These are phyloP conservation scores for Microtus pennsylvanicus DNA, from an alignment of 2,113 vertebrate genomes.

Conservation along the genomic window DNA sequence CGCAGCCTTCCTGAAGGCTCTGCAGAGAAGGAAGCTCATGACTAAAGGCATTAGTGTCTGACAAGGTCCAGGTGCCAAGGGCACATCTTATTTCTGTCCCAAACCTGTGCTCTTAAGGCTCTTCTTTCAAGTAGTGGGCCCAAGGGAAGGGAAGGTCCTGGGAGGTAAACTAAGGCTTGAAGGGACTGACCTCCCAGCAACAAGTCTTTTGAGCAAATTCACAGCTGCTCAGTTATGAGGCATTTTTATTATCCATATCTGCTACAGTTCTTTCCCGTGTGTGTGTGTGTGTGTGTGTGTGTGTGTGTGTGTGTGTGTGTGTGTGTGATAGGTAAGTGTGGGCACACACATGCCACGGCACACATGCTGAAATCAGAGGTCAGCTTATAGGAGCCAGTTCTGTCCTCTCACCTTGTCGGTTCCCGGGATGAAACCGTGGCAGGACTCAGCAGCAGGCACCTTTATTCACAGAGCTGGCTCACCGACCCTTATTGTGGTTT, in stretches of 20 bases:
- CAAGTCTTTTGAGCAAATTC: background rate
- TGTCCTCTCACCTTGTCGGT: rapidly evolving
- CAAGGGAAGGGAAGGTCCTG: rapidly evolving
- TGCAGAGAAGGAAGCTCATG: background rate
- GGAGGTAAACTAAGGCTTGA: background rate
- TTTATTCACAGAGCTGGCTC: background rate
- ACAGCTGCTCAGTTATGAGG: background rate
- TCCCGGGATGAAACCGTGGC: background rate
- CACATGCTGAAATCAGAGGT: background rate
- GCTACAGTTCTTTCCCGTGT: background rate
- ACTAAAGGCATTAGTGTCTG: background rate
- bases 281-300: too few species aligned
- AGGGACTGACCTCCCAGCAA: too few species aligned
- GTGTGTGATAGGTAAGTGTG: too few species aligned
- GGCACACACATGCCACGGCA: background rate
- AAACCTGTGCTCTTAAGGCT: background rate
- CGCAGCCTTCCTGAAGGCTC: rapidly evolving
- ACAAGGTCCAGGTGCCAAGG: background rate
- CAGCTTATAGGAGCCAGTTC: background rate
- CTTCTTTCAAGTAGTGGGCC: background rate
- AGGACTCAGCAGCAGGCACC: background rate
- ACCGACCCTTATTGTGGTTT: background rate
- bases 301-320: background rate
- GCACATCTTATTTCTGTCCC: background rate
- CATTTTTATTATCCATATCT: background rate